phyloP scores from a whole-genome alignment of 2,888 invertebrate genomes.

The Spisula subtruncata region DNA sequence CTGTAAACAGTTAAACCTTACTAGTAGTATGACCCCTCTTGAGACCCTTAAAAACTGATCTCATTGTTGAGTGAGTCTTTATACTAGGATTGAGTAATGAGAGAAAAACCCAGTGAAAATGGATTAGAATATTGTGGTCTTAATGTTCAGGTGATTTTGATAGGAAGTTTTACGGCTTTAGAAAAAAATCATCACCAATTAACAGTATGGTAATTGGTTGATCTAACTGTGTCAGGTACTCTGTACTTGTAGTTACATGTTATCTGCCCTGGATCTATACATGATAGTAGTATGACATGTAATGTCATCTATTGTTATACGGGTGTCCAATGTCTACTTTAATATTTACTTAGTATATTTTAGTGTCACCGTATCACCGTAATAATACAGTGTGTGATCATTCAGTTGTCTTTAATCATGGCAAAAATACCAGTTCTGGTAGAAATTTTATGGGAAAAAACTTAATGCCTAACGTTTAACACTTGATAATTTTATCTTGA shows the following conservation, averaged over 20 bases:
- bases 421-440: neutral
- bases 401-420: conserved; percentile 9
- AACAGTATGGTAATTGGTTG: no score
- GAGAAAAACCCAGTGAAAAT: no score
- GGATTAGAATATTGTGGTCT: no score
- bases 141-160: no score
- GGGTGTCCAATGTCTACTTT: conserved; percentile 19
- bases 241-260: conserved; percentile 1
- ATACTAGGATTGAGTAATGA: no score
- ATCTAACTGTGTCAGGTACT: neutral
- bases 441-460: neutral
- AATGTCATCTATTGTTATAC: conserved; percentile 9
- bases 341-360: neutral
- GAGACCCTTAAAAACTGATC: no score
- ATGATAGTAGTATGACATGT: conserved; percentile 1
- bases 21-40: no score
- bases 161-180: no score
- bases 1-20: no score
- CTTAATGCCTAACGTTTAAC: neutral
- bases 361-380: neutral
- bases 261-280: conserved; percentile 27
- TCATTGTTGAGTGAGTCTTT: no score
- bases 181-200: no score
- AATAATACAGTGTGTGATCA: neutral
- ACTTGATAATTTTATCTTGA: neutral